Percentiles rank a stretch among this genome's conserved stretches.
Evolutionary conservation across 2,113 vertebrate genomes (phyloP).

Genomic region (Nicator chloris): DNA sequence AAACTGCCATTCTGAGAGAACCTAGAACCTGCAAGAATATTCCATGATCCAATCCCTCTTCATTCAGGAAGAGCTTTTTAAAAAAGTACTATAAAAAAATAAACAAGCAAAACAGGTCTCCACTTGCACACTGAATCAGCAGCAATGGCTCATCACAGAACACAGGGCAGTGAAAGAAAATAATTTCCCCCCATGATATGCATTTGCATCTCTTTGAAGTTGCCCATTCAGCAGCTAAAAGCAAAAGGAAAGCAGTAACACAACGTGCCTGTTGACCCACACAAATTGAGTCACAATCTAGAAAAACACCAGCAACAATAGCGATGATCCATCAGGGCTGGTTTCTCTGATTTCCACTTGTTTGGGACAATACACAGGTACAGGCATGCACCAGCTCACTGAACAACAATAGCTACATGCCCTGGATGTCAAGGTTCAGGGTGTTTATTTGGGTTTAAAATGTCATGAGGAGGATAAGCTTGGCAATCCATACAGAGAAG

Average conservation of each 20-base stretch:
- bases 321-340: not conserved
- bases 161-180: constrained; percentile 37
- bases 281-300: constrained; percentile 76
- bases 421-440: not conserved
- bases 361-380: constrained; percentile 49
- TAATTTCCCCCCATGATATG: constrained; percentile 57
- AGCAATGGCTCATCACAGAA: constrained; percentile 20
- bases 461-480: not conserved
- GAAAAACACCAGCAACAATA: constrained; percentile 75
- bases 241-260: constrained; percentile 70
- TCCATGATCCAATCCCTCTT: not conserved
- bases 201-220: constrained; percentile 52
- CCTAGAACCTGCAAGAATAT: constrained; percentile 12
- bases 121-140: constrained; percentile 4
- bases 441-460: not conserved
- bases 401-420: not conserved
- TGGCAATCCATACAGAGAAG: not conserved
- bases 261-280: constrained; percentile 57
- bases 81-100: constrained; percentile 7
- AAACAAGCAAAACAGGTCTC: not conserved
- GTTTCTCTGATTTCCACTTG: constrained; percentile 10
- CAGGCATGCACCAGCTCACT: not conserved
- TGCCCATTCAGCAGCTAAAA: constrained; percentile 69
- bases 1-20: not conserved
- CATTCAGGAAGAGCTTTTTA: not conserved